Evolutionary conservation across 2,888 invertebrate genomes (phyloP).

Genomic region (Macroteleia sp.): DNA sequence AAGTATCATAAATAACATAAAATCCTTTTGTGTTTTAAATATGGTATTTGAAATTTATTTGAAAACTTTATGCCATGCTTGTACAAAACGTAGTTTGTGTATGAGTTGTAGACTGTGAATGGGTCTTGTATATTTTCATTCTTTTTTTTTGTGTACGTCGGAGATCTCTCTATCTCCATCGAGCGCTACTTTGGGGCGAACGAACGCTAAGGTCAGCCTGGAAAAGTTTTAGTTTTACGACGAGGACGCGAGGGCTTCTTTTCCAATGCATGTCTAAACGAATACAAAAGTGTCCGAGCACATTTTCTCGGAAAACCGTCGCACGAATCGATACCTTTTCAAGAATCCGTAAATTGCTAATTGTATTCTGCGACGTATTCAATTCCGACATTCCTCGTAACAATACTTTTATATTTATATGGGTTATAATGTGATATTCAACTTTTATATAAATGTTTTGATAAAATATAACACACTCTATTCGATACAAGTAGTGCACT

Average conservation of each 20-base stretch:
- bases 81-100: slow-evolving; percentile 36
- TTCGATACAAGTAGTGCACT: too few species aligned
- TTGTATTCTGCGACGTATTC: slow-evolving; percentile 21
- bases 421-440: too few species aligned
- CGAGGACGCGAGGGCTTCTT: slow-evolving; percentile 26
- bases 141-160: slow-evolving; percentile 31
- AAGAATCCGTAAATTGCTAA: slow-evolving; percentile 28
- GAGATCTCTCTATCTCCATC: slow-evolving; percentile 14
- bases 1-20: slow-evolving; percentile 15
- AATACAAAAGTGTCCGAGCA: slow-evolving; percentile 30
- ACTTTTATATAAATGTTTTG: too few species aligned
- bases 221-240: slow-evolving; percentile 48
- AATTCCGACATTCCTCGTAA: slow-evolving; percentile 8
- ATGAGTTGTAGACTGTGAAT: slow-evolving; percentile 48
- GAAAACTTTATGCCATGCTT: slow-evolving; percentile 30
- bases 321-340: slow-evolving; percentile 24
- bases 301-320: slow-evolving; percentile 19
- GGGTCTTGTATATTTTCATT: slow-evolving; percentile 48
- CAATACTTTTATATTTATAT: too few species aligned
- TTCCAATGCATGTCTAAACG: slow-evolving; percentile 44
- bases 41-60: slow-evolving; percentile 37
- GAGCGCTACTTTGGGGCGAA: slow-evolving; percentile 29
- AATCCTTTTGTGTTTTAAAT: slow-evolving; percentile 26
- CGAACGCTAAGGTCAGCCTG: slow-evolving; percentile 47
- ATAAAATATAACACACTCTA: too few species aligned